Base-by-base conservation (phyloP, 2,888 invertebrate species). In the Phoronis australis region DNA sequence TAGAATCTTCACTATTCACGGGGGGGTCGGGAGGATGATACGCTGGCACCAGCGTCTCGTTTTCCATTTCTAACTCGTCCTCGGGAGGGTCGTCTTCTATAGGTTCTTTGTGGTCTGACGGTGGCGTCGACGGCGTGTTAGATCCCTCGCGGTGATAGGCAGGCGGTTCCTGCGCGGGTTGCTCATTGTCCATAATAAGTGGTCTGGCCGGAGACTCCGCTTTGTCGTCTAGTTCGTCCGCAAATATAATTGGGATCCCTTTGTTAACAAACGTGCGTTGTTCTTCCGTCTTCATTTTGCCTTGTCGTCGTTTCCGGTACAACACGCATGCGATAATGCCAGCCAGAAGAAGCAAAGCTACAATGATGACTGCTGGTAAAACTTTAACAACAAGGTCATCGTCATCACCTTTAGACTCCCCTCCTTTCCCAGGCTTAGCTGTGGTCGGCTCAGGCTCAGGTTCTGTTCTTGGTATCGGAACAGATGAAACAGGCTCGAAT, bases 121-220 rank as follows among this genome's bases (percentile, higher is more conserved):
- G 50, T 24, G 65, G 65, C 22, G 61, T 60, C 12, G 68, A 65
- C n/a, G 15, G 35, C 12, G 42, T 25, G 45, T 66, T 66, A 9
- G 9, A 9, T 54, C 65, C 68, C 55, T 66, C 66, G 9, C 62
- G 56, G 18, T 45, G 48, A 51, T 70, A 70, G 42, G 64, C 64
- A 1, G 69, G 69, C 27, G 69, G 68, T 12, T 9, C 9, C 31
- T 12, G 15, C n/a, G 95, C 94, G 9, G 95, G 94, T 70, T 93
- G 92, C 73, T 95, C 95, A 65, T 95, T 93, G 69, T 91, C 88
- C 78, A 95, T 83, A 63, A 96, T 93, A 47, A 95, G 88, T 4
- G 95, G 95, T 57, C 89, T 87, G 79, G 93, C 90, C 24, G 62
- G 61, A 48, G 79, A 79, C 72, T 90, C 76, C 0, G 88, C 90